Base-by-base conservation (phyloP, 2,888 invertebrate genomes). In the Masnerella sp. region DNA sequence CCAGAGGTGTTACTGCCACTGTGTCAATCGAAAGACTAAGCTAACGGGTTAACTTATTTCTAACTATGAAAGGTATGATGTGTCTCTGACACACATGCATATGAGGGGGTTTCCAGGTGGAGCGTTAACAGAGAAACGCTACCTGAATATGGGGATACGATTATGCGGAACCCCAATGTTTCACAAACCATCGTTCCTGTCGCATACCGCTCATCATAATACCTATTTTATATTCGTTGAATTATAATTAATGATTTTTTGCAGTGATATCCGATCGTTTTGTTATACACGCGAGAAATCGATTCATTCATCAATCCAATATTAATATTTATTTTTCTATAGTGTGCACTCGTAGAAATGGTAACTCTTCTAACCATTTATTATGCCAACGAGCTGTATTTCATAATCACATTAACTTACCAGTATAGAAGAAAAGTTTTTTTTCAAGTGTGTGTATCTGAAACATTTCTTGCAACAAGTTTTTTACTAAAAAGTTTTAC, bases 41-140 rank as follows among this genome's bases (percentile, higher is more conserved):
- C 83, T 71, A 84, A 84, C 84, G 85, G 86, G 85, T 86, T 86
- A 86, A 85, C 83, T 84, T 86, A 87, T 87, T 85, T 83, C 77
- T 78, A 83, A 84, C 84, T 84, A 82, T 80, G 82, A 84, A 86
- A 84, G 83, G 78, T 82, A 84, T 84, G 85, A 79, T 47, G 72
- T 70, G 68, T 69, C 67, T 67, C 42, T 58, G 68, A 65, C 65
- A 70, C 69, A 75, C 77, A 73, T 74, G 71, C 68, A 75, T 70
- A 77, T 72, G 67, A 74, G 79, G 85, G n/a, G 78, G 74, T 52
- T 80, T 80, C 86, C 85, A 87, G 83, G 81, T 86, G 86, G 85
- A 85, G 78, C 77, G 64, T 75, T 47, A 68, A 71, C 78, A 75
- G 51, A 68, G 51, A 45, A 59, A 62, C 68, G 77, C 80, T 84